phyloP scores from a whole-genome alignment of 2,113 vertebrate species.

The Hiodon alosoides region DNA sequence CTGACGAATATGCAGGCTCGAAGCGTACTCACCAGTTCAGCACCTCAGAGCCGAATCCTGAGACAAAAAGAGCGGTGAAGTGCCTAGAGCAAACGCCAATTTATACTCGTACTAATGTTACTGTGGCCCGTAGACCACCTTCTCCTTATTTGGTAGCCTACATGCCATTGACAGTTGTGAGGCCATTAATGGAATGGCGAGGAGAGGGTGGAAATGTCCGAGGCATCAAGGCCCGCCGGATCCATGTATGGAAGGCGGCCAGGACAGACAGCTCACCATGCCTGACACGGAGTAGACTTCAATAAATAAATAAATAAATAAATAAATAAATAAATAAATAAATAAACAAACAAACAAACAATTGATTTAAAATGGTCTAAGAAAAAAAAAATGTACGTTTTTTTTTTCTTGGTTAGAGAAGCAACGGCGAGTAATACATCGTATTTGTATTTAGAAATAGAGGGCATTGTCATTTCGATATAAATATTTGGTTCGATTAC shows the following conservation, averaged over 20 bases:
- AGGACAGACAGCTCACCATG: slow-evolving; percentile 28
- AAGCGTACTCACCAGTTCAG: slow-evolving; percentile 63
- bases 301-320: slow-evolving; percentile 8
- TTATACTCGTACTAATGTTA: slow-evolving; percentile 54
- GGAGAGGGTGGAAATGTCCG: slow-evolving; percentile 46
- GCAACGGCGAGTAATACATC: too few relatives aligned
- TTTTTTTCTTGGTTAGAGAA: too few relatives aligned
- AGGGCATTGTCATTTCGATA: not conserved
- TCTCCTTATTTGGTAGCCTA: slow-evolving; percentile 79
- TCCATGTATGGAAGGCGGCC: slow-evolving; percentile 70
- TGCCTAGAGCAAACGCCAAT: slow-evolving; percentile 33
- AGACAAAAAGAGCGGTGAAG: slow-evolving; percentile 47
- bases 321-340: not conserved
- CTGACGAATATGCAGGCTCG: not conserved
- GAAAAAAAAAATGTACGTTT: too few relatives aligned
- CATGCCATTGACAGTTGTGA: slow-evolving; percentile 59
- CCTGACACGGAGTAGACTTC: slow-evolving; percentile 5
- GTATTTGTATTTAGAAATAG: not conserved
- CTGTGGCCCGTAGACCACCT: slow-evolving; percentile 46
- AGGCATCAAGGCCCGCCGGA: slow-evolving; percentile 43
- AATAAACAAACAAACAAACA: slow-evolving; percentile 4
- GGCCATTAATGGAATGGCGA: slow-evolving; percentile 78
- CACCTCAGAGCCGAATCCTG: slow-evolving; percentile 39
- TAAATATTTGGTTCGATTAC: not conserved
- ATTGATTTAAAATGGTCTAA: not conserved